Percentiles rank a stretch among this genome's conserved stretches.
phyloP scores from a whole-genome alignment of 2,888 invertebrate genomes.

The Megalurothrips usitatus region DNA sequence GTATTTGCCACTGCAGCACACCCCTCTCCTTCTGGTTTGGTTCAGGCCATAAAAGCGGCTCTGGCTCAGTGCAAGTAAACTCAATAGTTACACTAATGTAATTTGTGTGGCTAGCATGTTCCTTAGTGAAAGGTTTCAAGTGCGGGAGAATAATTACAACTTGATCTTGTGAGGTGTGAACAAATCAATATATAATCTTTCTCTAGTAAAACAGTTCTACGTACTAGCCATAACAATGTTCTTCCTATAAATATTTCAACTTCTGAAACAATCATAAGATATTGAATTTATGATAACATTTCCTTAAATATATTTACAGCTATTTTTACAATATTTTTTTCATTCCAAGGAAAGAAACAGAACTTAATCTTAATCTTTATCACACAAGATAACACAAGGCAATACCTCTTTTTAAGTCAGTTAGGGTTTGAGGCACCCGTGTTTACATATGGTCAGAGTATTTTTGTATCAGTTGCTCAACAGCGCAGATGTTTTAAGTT shows the following conservation, averaged over 20 bases:
- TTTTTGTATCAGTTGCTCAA: no score
- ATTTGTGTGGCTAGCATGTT: no score
- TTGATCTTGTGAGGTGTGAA: constrained; percentile 13
- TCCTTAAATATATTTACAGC: background rate
- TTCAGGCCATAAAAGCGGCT: background rate
- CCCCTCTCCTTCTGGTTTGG: background rate
- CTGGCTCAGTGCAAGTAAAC: background rate
- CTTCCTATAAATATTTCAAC: constrained; percentile 8
- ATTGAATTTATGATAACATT: constrained; percentile 6
- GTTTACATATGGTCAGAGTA: background rate
- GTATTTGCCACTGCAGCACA: background rate
- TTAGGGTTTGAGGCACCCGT: background rate
- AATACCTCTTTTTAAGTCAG: background rate
- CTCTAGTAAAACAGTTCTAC: constrained; percentile 12
- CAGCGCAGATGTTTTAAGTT: no score
- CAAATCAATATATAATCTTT: constrained; percentile 13
- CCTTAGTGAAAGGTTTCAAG: no score
- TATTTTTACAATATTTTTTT: background rate
- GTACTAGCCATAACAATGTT: constrained; percentile 17
- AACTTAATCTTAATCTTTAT: background rate
- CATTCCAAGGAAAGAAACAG: background rate
- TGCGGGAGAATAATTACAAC: background rate
- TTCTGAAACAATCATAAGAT: background rate
- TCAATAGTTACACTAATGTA: no score
- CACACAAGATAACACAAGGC: constrained; percentile 1